Evolutionary conservation across 2,113 vertebrate species (phyloP).

Genomic region (Catharus fuscescens): DNA sequence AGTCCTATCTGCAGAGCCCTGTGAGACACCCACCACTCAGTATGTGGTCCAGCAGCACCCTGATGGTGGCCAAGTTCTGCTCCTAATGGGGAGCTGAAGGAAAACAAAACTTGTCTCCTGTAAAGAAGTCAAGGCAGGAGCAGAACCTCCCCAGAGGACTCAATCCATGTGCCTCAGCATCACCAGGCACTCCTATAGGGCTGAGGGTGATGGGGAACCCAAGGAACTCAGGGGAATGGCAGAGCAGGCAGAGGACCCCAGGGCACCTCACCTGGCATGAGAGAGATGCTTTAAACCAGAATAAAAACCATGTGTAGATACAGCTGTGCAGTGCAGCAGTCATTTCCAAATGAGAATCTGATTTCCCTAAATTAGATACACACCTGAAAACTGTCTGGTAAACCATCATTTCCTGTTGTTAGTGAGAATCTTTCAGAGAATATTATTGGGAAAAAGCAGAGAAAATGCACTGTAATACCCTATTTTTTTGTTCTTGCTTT

Average conservation of each 20-base stretch:
- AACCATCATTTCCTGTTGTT: not conserved
- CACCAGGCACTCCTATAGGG: not conserved
- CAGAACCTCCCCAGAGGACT: not conserved
- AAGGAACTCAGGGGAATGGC: not conserved
- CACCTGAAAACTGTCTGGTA: not conserved
- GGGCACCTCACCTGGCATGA: not conserved
- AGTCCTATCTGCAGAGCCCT: not conserved
- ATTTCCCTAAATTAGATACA: not conserved
- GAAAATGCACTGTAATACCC: not conserved
- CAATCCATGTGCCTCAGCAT: not conserved
- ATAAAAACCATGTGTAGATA: not conserved
- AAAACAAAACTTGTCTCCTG: not conserved
- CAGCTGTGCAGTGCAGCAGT: not conserved
- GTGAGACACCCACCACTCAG: accelerated
- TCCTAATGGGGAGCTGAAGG: not conserved
- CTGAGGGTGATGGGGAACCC: not conserved
- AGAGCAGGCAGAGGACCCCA: not conserved
- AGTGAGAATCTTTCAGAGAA: not conserved
- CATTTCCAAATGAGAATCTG: not conserved
- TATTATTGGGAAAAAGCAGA: not conserved
- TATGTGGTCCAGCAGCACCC: not conserved
- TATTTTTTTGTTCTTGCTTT: not conserved
- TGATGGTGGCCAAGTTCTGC: not conserved
- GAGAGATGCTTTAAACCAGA: not conserved
- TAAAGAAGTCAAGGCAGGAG: not conserved